Conservation (phyloP, 1,140 invertebrate genomes). For the Drosophila repleta region DNA sequence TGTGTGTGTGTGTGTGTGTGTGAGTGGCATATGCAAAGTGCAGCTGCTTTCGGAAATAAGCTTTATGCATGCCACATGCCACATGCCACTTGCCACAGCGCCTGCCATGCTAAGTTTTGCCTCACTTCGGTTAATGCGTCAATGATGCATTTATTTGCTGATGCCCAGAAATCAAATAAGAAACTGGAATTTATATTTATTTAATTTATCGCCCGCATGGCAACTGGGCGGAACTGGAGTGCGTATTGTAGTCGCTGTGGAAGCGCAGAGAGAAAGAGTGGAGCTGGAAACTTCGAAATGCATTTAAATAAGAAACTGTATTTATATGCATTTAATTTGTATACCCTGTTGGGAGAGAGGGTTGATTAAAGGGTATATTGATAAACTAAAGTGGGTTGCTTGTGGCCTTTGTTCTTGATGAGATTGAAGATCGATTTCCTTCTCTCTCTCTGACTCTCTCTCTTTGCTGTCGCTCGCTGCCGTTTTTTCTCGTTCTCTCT, state of each 20-base stretch:
- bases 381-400: no score
- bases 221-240: neutral
- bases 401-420: no score
- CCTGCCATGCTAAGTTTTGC: slow-evolving; percentile 27
- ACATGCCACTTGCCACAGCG: slow-evolving; percentile 15
- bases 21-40: slow-evolving; percentile 36
- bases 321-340: slow-evolving; percentile 29
- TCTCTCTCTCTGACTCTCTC: no score
- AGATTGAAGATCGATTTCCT: no score
- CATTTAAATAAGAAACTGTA: slow-evolving; percentile 24
- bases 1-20: slow-evolving; percentile 16
- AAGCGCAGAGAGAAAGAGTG: no score
- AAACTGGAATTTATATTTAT: slow-evolving; percentile 42
- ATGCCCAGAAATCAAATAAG: slow-evolving; percentile 27
- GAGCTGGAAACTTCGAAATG: no score
- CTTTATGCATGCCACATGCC: slow-evolving; percentile 43
- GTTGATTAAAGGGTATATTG: no score
- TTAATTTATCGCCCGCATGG: slow-evolving; percentile 12
- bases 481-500: neutral
- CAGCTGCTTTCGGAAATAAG: slow-evolving; percentile 52
- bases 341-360: neutral
- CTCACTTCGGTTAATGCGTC: slow-evolving; percentile 18
- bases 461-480: neutral
- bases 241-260: neutral
- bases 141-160: slow-evolving; percentile 52